Evolutionary conservation across 1,140 invertebrate genomes (phyloP).

Genomic region (Acyrthosiphon pisum): DNA sequence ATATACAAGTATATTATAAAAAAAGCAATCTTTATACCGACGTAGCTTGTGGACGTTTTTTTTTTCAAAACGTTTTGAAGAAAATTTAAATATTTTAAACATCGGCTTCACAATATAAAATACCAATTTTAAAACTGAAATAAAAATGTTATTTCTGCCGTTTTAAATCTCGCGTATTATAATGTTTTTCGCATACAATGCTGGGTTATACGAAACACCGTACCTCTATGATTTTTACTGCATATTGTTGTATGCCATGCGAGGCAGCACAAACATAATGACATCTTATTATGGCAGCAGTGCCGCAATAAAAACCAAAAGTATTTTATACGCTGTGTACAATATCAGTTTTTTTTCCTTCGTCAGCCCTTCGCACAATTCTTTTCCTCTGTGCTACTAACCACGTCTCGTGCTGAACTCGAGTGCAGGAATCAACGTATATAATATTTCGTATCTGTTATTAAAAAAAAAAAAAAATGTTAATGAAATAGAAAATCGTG

Average conservation of each 20-base stretch:
- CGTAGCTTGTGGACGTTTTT: neutral
- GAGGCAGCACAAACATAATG: neutral
- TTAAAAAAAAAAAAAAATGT: neutral
- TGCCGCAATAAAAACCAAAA: neutral
- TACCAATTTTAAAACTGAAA: neutral
- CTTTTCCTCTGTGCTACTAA: neutral
- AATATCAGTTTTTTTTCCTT: neutral
- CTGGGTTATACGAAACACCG: neutral
- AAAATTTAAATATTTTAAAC: constrained; percentile 5
- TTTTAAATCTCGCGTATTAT: neutral
- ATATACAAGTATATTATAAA: neutral
- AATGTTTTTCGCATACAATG: neutral
- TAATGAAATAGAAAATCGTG: neutral
- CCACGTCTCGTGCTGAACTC: neutral
- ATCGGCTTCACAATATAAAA: neutral
- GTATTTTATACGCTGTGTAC: neutral
- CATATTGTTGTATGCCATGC: neutral
- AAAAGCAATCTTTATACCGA: neutral
- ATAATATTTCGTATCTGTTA: neutral
- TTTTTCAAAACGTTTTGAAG: constrained; percentile 1
- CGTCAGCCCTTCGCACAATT: neutral
- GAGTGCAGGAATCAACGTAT: neutral
- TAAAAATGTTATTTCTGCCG: neutral
- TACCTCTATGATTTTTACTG: neutral
- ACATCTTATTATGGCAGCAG: neutral